phyloP scores from a whole-genome alignment of 2,888 invertebrate genomes.

The Leptinotarsa rubiginosa region DNA sequence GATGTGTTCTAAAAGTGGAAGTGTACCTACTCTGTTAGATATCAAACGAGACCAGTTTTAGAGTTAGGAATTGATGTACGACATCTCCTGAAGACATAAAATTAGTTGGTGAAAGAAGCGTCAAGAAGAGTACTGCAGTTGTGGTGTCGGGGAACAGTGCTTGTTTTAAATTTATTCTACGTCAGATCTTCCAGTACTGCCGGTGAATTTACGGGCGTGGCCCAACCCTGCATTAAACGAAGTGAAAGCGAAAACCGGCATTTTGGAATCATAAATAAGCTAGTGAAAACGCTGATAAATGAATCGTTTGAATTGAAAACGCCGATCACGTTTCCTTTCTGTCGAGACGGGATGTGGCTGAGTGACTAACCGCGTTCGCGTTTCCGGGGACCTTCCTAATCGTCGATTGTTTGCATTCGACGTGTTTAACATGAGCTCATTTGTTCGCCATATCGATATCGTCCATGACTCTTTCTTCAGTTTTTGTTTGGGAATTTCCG shows the following conservation, averaged over 20 bases:
- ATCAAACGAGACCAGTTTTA: too few relatives aligned
- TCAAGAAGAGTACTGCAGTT: too few relatives aligned
- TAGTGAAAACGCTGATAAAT: conserved; percentile 10
- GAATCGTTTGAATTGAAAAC: conserved; percentile 1
- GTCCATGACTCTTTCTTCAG: not conserved
- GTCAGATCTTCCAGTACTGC: too few relatives aligned
- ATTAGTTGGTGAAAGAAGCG: too few relatives aligned
- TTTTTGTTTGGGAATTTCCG: not conserved
- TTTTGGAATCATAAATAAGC: not conserved
- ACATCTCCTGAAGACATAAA: too few relatives aligned
- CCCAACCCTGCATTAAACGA: not conserved
- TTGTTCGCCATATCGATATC: conserved; percentile 12
- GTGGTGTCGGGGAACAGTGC: too few relatives aligned
- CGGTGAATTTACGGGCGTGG: not conserved
- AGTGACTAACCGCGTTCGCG: conserved; percentile 19
- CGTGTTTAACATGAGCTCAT: conserved; percentile 10
- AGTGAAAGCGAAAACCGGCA: not conserved
- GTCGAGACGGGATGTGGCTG: conserved; percentile 21
- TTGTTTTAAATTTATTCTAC: too few relatives aligned
- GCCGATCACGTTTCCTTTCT: conserved; percentile 23
- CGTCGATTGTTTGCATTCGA: conserved; percentile 7
- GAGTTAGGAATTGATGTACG: too few relatives aligned
- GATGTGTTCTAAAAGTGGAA: too few relatives aligned
- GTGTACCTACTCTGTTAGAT: too few relatives aligned
- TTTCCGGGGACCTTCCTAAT: conserved; percentile 25